These are phyloP conservation scores for Arrhopalites spinosus DNA, from an alignment of 2,888 invertebrate genomes.

Conservation along the genomic window DNA sequence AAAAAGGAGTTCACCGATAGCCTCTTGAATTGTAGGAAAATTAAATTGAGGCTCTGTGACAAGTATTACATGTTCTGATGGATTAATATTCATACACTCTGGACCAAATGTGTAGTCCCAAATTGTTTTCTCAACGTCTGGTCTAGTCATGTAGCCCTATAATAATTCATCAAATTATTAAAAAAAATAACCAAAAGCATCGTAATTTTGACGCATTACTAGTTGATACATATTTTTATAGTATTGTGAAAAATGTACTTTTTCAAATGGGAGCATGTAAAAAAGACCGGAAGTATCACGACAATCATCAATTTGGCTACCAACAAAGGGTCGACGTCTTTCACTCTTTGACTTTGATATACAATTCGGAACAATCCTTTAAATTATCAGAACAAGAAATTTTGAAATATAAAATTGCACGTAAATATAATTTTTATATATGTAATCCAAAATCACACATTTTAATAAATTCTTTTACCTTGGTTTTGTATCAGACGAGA, in stretches of 20 bases:
- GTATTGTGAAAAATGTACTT: conserved; percentile 60
- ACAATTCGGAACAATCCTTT: conserved; percentile 83
- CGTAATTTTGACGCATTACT: neutral
- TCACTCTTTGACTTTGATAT: conserved; percentile 99
- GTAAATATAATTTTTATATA: neutral
- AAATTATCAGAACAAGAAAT: conserved; percentile 54
- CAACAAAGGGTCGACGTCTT: conserved; percentile 88
- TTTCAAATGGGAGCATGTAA: conserved; percentile 91
- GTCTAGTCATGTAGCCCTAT: conserved; percentile 87
- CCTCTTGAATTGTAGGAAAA: conserved; percentile 89
- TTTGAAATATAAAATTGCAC: neutral
- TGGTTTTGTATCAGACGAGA: conserved; percentile 70
- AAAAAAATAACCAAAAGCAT: conserved; percentile 12
- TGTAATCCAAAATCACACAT: neutral
- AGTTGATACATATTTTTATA: too few species aligned
- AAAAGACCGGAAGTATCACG: conserved; percentile 93
- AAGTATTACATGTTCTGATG: conserved; percentile 78
- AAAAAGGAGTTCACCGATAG: conserved; percentile 93
- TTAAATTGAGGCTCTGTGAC: conserved; percentile 95
- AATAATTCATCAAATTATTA: conserved; percentile 48
- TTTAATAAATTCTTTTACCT: conserved; percentile 61
- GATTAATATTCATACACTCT: conserved; percentile 77
- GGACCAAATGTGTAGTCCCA: conserved; percentile 95
- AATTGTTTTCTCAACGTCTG: conserved; percentile 93
- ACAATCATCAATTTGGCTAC: conserved; percentile 93